Evolutionary conservation across 2,113 vertebrate species (phyloP), one percentile per base, ranked within the genome.

Genomic region (Chloroceryle aenea): DNA sequence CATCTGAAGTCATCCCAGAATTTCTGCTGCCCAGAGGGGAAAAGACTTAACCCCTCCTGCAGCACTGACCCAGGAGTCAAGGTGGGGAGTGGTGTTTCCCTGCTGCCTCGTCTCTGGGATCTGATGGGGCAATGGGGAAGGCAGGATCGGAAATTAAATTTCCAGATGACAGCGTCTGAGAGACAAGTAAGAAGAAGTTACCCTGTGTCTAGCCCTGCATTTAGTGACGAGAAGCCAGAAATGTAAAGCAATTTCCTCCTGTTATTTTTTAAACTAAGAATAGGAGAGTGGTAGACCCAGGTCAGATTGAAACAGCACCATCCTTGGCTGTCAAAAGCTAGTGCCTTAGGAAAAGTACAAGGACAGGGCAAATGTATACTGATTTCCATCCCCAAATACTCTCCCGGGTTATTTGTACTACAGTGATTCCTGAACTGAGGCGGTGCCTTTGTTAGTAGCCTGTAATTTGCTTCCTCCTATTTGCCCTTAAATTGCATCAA

Each of bases 391-490:
- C 67, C 23, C 48, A 4, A 67, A 53, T 36, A 14, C 36, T 62
- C 40, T 58, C 42, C 42, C 0, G 0, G 29, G 11, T 43, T 92
- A 18, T 90, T 63, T 77, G 79, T 67, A 26, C 76, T 19, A 5
- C 40, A 73, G 40, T 20, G 66, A 87, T 83, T 79, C 55, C 92
- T 73, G 90, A 94, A 67, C 90, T 14, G 47, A 77, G 81, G 42
- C 0, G 0, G 13, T 69, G 83, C 38, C 83, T 90, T 58, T 90
- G 18, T 20, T 38, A 26, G 63, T 50, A 94, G 72, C 40, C 75
- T 95, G 66, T 82, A 90, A 95, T 94, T 96, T 92, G 3, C 72
- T 55, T 80, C 45, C 72, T 80, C 69, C n/a, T 53, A 59, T 90
- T 93, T 83, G 72, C 68, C 85, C 64, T 88, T 84, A 58, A 77